phyloP scores from a whole-genome alignment of 2,797 vertebrate species.

The Potorous gilbertii region DNA sequence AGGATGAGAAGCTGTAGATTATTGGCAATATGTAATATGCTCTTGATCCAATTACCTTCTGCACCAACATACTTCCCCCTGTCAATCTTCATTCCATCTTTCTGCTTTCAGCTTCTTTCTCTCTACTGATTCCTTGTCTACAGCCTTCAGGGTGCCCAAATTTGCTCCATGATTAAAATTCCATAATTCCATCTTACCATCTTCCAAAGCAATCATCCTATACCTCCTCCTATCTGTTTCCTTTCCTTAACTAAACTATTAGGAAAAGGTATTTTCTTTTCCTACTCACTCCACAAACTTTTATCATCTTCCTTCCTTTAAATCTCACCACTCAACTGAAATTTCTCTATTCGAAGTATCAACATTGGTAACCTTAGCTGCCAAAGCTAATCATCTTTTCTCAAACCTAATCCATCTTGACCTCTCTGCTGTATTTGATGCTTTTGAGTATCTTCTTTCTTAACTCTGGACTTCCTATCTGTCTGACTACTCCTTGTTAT shows the following conservation, averaged over 20 bases:
- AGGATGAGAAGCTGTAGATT: no score
- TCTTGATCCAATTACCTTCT: no score
- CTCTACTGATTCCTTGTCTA: no score
- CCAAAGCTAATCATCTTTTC: not conserved
- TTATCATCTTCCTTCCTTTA: not conserved
- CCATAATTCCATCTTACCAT: no score
- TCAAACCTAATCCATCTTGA: not conserved
- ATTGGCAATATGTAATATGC: no score
- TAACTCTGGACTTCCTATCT: not conserved
- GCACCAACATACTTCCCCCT: no score
- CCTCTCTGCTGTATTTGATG: not conserved
- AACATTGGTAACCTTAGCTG: not conserved
- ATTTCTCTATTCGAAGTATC: not conserved
- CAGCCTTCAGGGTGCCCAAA: no score
- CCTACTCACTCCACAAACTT: not conserved
- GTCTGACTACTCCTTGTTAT: not conserved
- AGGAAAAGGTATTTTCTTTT: not conserved
- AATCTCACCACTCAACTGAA: not conserved
- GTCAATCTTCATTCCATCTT: no score
- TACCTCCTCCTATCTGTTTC: no score
- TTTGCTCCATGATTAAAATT: no score
- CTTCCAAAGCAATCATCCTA: no score
- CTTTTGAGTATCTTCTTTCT: not conserved
- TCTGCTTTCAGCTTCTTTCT: no score
- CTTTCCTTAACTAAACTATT: not conserved